A percentile compares a stretch with the other conserved stretches of the same genome.
Evolutionary conservation across 2,113 vertebrate species (phyloP).

Genomic region (Solenodon paradoxus): DNA sequence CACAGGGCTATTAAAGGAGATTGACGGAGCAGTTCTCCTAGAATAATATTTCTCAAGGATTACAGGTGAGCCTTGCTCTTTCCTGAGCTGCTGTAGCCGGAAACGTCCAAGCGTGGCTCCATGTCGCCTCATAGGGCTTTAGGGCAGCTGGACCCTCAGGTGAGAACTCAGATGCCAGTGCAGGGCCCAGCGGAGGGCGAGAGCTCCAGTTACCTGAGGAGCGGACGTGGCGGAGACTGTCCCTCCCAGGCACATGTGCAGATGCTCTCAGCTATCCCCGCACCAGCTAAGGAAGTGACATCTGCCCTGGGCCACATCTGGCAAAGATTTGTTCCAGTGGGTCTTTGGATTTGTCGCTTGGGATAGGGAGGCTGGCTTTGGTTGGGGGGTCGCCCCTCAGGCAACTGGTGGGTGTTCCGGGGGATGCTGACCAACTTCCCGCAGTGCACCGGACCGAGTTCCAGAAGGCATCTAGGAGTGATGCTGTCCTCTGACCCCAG

Average conservation of each 20-base stretch:
- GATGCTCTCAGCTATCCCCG: neutral
- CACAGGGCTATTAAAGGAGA: conserved; percentile 76
- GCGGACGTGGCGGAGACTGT: neutral
- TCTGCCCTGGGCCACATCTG: neutral
- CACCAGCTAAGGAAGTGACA: too few species aligned
- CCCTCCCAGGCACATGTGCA: rapidly evolving
- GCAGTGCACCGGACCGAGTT: neutral
- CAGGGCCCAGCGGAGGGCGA: rapidly evolving
- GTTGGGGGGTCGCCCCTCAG: neutral
- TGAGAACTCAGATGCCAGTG: rapidly evolving
- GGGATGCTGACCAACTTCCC: neutral
- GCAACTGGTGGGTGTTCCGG: neutral
- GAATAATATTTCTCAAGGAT: conserved; percentile 62
- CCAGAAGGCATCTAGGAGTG: neutral
- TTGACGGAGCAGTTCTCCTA: conserved; percentile 76
- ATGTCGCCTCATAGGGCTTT: rapidly evolving
- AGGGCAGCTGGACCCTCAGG: too few species aligned
- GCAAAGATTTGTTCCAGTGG: neutral
- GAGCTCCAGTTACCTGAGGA: too few species aligned
- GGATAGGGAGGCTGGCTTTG: neutral
- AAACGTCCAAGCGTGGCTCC: rapidly evolving
- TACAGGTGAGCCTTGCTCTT: conserved; percentile 27
- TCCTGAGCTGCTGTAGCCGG: rapidly evolving
- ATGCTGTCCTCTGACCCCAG: too few species aligned
- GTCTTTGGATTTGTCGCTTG: neutral